Evolutionary conservation across 2,888 invertebrate genomes (phyloP).

Genomic region (Cenopis cana): DNA sequence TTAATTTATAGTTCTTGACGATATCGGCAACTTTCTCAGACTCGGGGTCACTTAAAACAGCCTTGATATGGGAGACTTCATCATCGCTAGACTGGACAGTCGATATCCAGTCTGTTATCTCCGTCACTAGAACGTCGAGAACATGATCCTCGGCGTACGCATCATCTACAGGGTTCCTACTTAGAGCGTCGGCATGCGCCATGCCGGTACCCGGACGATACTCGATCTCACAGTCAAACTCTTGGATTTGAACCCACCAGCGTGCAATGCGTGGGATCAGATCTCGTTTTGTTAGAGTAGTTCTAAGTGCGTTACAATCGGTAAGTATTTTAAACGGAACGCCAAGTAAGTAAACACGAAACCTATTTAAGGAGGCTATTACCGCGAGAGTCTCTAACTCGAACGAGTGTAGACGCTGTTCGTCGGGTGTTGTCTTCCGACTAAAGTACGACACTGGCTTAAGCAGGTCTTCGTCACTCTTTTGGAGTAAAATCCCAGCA

Average conservation of each 20-base stretch:
- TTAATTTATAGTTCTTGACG: slow-evolving; percentile 25
- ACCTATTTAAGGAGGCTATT: neutral
- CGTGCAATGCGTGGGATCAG: slow-evolving; percentile 51
- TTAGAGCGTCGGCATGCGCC: slow-evolving; percentile 54
- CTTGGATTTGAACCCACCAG: slow-evolving; percentile 54
- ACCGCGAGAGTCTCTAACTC: slow-evolving; percentile 8
- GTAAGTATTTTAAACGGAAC: slow-evolving; percentile 15
- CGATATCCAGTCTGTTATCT: slow-evolving; percentile 12
- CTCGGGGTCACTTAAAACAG: neutral
- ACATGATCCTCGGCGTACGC: neutral
- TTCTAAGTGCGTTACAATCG: slow-evolving; percentile 1
- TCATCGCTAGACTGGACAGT: slow-evolving; percentile 13
- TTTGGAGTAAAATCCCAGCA: slow-evolving; percentile 43
- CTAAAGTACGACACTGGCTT: slow-evolving; percentile 34
- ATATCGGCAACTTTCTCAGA: slow-evolving; percentile 1
- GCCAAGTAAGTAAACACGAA: slow-evolving; percentile 7
- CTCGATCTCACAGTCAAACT: slow-evolving; percentile 53
- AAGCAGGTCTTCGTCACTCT: neutral
- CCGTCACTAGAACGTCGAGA: neutral
- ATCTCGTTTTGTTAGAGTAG: neutral
- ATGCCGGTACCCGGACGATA: slow-evolving; percentile 51
- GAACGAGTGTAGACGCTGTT: slow-evolving; percentile 8
- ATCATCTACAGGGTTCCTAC: slow-evolving; percentile 46
- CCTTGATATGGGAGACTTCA: slow-evolving; percentile 2
- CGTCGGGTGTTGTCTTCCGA: slow-evolving; percentile 4